Base-by-base conservation (phyloP, 2,888 invertebrate species). In the Monochamus alternatus region DNA sequence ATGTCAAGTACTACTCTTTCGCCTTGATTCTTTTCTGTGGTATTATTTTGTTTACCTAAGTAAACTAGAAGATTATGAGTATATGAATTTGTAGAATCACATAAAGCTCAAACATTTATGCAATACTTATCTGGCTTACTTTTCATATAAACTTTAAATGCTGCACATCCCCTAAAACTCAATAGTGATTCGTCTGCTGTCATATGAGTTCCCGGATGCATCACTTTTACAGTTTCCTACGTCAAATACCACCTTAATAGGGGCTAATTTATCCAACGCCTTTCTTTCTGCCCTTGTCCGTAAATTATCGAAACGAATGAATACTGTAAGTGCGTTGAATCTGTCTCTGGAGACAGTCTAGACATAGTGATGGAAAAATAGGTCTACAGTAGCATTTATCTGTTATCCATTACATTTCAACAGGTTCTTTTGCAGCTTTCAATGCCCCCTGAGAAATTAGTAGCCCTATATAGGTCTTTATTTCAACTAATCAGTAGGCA, bases 1-100 rank as follows among this genome's bases (percentile, higher is more conserved):
- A 75, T 31, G 63, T 72, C 67, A 14, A 77, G 44, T 5, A 72
- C 64, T 3, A 77, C 72, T 59, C 75, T 77, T 72, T 72, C 32
- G 2, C 72, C 75, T 73, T 67, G 64, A 58, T 58, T 58, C 22
- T 14, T 58, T 58, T 58, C 58, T 31, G 22, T 5, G 52, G 22
- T 47, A 31, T 55, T 60, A 52, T 32, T 30, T 38, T 69, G 32
- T 31, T 69, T 69, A 31, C 5, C 70, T 69, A 67, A n/a, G n/a
- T n/a, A n/a, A n/a, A n/a, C n/a, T n/a, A n/a, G n/a, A n/a, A n/a
- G n/a, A 52, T 52, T 52, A 14, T 52, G 52, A 14, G 52, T 52
- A 52, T 52, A 52, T 12, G 52, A 12, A 52, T n/a, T 52, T 12
- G 52, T 52, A 14, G 52, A 3, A 8, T 52, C 8, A 12, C 4